phyloP scores from a whole-genome alignment of 2,797 vertebrate genomes.

The Bradypus variegatus region DNA sequence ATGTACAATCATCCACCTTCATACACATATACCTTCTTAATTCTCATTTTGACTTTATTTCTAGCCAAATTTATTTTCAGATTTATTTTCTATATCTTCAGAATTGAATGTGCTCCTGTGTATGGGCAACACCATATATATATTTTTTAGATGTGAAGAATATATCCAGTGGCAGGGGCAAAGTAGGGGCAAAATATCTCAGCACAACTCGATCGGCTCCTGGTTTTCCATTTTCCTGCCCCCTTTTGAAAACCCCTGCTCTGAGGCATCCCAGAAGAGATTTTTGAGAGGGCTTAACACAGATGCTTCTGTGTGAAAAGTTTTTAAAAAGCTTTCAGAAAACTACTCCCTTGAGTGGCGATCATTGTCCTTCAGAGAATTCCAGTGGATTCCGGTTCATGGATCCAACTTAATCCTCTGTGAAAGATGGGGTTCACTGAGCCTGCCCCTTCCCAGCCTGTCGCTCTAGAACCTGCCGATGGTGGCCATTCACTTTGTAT shows the following conservation, averaged over 20 bases:
- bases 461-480: background rate
- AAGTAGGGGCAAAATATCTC: background rate
- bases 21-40: background rate
- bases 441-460: background rate
- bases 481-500: background rate
- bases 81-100: constrained; percentile 31
- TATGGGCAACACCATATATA: background rate
- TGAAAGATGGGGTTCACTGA: background rate
- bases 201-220: rapidly evolving
- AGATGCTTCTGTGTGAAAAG: background rate
- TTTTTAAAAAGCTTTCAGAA: background rate
- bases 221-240: background rate
- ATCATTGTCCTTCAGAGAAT: background rate
- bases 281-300: background rate
- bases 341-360: background rate
- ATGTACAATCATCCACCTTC: constrained; percentile 1
- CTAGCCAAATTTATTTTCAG: constrained; percentile 47
- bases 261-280: background rate
- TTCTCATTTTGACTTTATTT: constrained; percentile 32
- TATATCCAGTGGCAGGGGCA: background rate
- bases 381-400: background rate
- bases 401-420: background rate
- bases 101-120: constrained; percentile 8
- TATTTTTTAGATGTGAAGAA: background rate
- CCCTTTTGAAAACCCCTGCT: background rate